These are phyloP conservation scores for Strix uralensis DNA, from an alignment of 2,113 vertebrate species.

Conservation along the genomic window DNA sequence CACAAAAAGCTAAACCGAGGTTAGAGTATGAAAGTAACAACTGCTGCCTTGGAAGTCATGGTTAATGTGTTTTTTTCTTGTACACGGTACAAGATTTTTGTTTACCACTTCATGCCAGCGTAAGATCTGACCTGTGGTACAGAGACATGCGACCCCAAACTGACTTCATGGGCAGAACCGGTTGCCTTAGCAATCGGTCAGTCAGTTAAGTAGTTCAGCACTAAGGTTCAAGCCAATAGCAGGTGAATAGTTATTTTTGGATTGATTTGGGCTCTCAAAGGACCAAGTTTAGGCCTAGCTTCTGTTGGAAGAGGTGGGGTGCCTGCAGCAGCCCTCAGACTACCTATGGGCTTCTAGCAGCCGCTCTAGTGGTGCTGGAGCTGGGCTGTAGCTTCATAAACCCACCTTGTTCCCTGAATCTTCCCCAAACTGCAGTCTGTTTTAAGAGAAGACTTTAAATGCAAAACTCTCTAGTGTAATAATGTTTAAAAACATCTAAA, in stretches of 20 bases:
- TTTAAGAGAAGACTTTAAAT: background rate
- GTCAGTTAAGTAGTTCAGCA: background rate
- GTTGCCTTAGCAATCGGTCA: background rate
- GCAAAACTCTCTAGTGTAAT: background rate
- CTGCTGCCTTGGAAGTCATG: background rate
- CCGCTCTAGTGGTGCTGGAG: background rate
- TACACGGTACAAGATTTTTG: background rate
- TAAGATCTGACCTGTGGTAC: background rate
- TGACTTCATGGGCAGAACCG: background rate
- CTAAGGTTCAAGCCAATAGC: background rate
- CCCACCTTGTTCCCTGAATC: background rate
- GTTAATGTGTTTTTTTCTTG: rapidly evolving
- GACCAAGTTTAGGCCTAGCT: background rate
- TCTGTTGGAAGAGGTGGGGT: background rate
- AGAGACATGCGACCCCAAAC: background rate
- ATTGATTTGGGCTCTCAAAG: background rate
- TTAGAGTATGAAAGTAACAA: background rate
- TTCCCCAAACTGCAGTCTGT: background rate
- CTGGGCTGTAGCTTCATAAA: background rate
- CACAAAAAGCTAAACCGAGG: background rate
- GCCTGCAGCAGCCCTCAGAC: background rate
- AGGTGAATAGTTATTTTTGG: background rate
- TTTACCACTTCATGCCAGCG: background rate
- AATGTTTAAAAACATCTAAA: background rate
- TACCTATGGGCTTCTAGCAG: background rate